Conservation (phyloP, 1,140 invertebrate species). For the Ectropis grisescens region DNA sequence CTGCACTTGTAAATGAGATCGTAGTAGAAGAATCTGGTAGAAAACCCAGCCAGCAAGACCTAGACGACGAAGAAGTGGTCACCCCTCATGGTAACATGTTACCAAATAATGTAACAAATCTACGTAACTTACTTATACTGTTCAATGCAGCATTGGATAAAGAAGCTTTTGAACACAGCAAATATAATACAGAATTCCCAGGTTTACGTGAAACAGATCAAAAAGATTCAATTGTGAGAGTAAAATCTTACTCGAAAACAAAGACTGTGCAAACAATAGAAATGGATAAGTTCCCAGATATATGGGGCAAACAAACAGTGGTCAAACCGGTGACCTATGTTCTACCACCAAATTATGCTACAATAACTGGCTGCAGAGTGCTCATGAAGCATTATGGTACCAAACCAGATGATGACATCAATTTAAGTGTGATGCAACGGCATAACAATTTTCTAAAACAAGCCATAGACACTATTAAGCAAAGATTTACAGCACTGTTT, state of each 20-base stretch:
- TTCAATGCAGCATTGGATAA: conserved; percentile 36
- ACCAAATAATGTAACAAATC: conserved; percentile 28
- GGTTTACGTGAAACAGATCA: conserved; percentile 17
- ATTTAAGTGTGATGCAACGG: conserved; percentile 19
- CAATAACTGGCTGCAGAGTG: conserved; percentile 41
- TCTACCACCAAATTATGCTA: conserved; percentile 46
- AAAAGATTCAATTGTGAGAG: conserved; percentile 17
- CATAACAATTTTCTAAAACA: conserved; percentile 29
- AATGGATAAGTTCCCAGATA: conserved; percentile 21
- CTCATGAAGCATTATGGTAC: conserved; percentile 23
- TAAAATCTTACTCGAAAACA: conserved; percentile 49
- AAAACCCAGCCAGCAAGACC: conserved; percentile 3
- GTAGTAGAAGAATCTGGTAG: conserved; percentile 16
- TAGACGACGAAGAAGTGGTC: conserved; percentile 7
- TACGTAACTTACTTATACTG: conserved; percentile 33
- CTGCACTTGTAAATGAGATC: conserved; percentile 28
- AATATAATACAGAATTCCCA: conserved; percentile 18
- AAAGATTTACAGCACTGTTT: conserved; percentile 44
- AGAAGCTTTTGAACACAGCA: conserved; percentile 20
- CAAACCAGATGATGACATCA: conserved; percentile 8
- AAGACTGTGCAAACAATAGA: conserved; percentile 14
- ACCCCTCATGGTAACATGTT: too few relatives aligned
- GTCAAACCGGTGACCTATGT: conserved; percentile 25
- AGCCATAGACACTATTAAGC: conserved; percentile 26
- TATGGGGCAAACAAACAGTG: conserved; percentile 31